phyloP scores from a whole-genome alignment of 2,888 invertebrate genomes.

The Gasteruption jaculator region DNA sequence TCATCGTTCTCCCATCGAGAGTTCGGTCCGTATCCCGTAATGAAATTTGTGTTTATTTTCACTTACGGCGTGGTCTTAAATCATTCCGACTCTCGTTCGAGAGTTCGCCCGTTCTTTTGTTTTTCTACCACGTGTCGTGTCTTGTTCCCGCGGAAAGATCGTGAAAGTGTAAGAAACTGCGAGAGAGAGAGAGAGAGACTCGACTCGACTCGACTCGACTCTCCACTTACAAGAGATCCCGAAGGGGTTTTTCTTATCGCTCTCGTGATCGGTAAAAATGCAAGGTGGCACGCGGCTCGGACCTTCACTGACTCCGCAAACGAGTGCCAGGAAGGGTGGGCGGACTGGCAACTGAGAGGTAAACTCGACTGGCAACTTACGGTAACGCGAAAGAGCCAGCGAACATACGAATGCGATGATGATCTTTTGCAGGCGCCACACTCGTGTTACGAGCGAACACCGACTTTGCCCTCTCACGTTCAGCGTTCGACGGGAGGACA shows the following conservation, averaged over 20 bases:
- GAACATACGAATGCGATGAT: too few species aligned
- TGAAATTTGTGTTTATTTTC: too few species aligned
- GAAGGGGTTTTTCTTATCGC: slow-evolving; percentile 34
- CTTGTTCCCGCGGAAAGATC: slow-evolving; percentile 27
- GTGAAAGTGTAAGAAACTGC: slow-evolving; percentile 39
- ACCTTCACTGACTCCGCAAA: slow-evolving; percentile 29
- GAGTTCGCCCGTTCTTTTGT: too few species aligned
- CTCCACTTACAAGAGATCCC: slow-evolving; percentile 1
- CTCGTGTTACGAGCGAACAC: slow-evolving; percentile 11
- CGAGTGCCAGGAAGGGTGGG: slow-evolving; percentile 32
- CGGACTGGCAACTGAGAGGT: slow-evolving; percentile 35
- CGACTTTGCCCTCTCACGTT: slow-evolving; percentile 10
- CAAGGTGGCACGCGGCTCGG: slow-evolving; percentile 41
- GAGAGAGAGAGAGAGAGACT: slow-evolving; percentile 18
- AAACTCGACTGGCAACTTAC: slow-evolving; percentile 24
- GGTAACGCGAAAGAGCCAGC: too few species aligned
- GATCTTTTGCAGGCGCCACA: slow-evolving; percentile 24
- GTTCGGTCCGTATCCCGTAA: too few species aligned
- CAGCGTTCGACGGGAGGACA: slow-evolving; percentile 12
- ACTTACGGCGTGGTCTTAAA: too few species aligned
- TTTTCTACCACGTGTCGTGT: too few species aligned
- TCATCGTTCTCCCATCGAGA: too few species aligned
- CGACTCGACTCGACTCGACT: slow-evolving; percentile 11
- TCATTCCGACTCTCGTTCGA: too few species aligned
- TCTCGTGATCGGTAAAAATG: slow-evolving; percentile 37